phyloP scores from a whole-genome alignment of 1,140 invertebrate genomes.

The Popillia japonica region DNA sequence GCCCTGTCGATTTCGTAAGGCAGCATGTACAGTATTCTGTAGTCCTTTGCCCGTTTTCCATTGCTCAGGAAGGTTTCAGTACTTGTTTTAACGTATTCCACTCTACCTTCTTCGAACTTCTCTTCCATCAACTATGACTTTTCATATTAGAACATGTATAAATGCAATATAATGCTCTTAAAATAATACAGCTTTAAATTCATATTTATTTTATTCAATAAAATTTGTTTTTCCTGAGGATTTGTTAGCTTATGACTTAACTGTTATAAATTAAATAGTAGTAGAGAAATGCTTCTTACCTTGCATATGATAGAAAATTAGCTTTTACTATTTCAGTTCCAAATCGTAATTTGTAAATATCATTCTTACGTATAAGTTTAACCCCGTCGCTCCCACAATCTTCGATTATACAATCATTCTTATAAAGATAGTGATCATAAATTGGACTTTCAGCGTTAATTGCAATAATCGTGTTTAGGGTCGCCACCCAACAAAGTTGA shows the following conservation, averaged over 20 bases:
- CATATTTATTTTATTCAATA: slow-evolving; percentile 7
- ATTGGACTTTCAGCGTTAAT: neutral
- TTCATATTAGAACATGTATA: slow-evolving; percentile 12
- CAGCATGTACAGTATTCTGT: no score
- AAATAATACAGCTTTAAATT: slow-evolving; percentile 6
- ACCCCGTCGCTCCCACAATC: neutral
- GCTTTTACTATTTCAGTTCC: slow-evolving; percentile 4
- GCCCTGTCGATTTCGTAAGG: no score
- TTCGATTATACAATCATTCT: slow-evolving; percentile 6
- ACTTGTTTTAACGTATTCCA: no score
- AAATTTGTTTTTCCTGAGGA: neutral
- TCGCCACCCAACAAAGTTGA: slow-evolving; percentile 3
- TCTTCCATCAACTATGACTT: no score
- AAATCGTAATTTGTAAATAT: slow-evolving; percentile 12
- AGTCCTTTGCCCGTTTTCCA: no score
- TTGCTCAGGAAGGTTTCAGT: no score
- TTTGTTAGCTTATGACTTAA: slow-evolving; percentile 11
- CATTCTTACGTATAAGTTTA: neutral
- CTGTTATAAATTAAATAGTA: slow-evolving; percentile 12
- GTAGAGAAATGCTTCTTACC: slow-evolving; percentile 10
- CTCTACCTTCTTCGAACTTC: no score
- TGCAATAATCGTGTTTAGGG: neutral
- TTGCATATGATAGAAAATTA: slow-evolving; percentile 12
- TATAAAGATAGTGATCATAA: neutral
- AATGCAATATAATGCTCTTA: slow-evolving; percentile 8